phyloP scores from a whole-genome alignment of 2,888 invertebrate genomes.

The Pyrgus malvae region DNA sequence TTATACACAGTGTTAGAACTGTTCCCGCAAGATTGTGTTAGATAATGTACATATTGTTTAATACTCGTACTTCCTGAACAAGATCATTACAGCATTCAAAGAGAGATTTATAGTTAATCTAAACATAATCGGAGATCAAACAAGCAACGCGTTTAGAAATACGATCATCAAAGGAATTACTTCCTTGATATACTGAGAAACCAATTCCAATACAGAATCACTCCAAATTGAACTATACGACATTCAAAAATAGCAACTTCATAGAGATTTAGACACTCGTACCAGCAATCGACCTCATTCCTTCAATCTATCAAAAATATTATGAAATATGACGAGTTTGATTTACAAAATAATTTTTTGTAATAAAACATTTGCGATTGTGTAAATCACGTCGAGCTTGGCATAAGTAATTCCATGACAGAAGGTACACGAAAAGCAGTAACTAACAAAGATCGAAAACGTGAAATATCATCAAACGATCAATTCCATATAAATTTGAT shows the following conservation, averaged over 20 bases:
- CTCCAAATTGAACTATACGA: too few species aligned
- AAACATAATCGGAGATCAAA: too few species aligned
- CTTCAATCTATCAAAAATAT: not conserved
- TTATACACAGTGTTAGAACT: not conserved
- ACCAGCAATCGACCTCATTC: not conserved
- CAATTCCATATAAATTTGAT: not conserved
- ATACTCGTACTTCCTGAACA: not conserved
- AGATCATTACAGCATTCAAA: not conserved
- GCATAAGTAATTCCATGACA: constrained; percentile 2
- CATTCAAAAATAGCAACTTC: too few species aligned
- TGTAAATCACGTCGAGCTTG: not conserved
- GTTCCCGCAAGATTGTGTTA: not conserved
- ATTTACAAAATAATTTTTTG: not conserved
- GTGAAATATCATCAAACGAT: constrained; percentile 57
- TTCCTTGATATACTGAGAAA: too few species aligned
- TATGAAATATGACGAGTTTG: not conserved
- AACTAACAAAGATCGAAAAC: constrained; percentile 49
- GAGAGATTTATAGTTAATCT: not conserved
- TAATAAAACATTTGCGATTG: not conserved
- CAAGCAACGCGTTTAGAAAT: too few species aligned
- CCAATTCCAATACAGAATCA: too few species aligned
- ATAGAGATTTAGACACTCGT: too few species aligned
- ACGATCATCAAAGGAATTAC: too few species aligned
- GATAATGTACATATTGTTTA: too few species aligned
- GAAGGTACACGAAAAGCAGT: constrained; percentile 33